phyloP scores from a whole-genome alignment of 2,113 vertebrate species.

The Neofelis nebulosa region DNA sequence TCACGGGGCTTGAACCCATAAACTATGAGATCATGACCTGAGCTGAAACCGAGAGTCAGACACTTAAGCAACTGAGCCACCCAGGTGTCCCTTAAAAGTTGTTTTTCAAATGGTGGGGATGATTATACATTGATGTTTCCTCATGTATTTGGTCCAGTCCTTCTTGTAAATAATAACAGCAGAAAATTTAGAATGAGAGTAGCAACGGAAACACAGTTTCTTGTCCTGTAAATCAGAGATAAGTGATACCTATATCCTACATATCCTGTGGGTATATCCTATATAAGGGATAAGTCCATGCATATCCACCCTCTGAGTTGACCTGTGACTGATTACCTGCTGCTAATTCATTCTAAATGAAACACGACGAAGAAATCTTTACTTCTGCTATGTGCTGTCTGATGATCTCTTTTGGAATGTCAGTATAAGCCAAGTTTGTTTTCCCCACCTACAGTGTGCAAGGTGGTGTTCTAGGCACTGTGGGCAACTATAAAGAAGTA shows the following conservation, averaged over 20 bases:
- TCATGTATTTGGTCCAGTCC: background rate
- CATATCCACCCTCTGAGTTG: background rate
- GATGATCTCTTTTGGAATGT: background rate
- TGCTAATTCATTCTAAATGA: constrained; percentile 5
- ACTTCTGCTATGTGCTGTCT: background rate
- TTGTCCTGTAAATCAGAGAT: background rate
- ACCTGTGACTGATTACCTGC: background rate
- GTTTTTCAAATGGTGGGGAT: constrained; percentile 27
- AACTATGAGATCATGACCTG: no score
- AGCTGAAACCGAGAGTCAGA: no score
- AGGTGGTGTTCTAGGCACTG: background rate
- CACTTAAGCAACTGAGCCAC: no score
- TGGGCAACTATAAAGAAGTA: background rate
- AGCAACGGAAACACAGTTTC: background rate
- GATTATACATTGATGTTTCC: background rate
- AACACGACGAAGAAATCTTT: background rate
- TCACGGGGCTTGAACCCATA: no score
- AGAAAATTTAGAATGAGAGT: background rate
- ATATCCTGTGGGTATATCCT: background rate
- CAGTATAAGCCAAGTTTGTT: background rate
- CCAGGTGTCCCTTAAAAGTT: background rate
- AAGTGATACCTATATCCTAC: background rate
- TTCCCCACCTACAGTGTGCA: background rate
- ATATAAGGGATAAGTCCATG: background rate
- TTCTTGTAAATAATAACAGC: constrained; percentile 11